Evolutionary conservation across 2,113 vertebrate species (phyloP), one percentile per base, ranked within the genome.

Genomic region (Trematomus loennbergii): DNA sequence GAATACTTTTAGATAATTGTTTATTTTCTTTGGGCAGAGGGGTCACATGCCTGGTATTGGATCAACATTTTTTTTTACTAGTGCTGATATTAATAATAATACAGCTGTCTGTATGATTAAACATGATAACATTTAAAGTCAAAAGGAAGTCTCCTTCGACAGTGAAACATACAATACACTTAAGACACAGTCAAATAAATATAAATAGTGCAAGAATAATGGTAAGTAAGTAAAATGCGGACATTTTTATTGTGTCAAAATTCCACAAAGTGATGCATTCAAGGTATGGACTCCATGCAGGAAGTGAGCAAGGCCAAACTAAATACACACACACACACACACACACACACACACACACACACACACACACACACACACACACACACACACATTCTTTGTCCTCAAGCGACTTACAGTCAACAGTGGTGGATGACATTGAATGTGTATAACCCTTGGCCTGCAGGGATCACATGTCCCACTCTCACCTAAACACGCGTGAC

Each of bases 401-500:
- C 70, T 73, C 49, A n/a, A 43, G 64, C 46, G 12, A 43, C 60
- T 20, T 81, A 75, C 75, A 84, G 72, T 80, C 75, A 53, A 60
- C 81, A 75, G 84, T 69, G 66, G 76, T 54, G 86, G 85, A 66
- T 22, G 53, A 50, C 69, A 60, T n/a, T 40, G 36, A 70, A 89
- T 86, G 86, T 86, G 75, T 63, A 16, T 87, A 85, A 87, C 86
- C 76, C 53, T 61, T 87, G 75, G 72, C 79, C 84, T 75, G 80
- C n/a, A n/a, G 74, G 68, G 88, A 83, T 90, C 89, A 79, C 75
- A 84, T 88, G 89, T 87, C 82, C 74, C 52, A 11, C 58, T 67
- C 71, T 79, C 59, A 78, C 80, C 77, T 88, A 91, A 91, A 93
- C 82, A 89, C 29, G 69, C 33, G 25, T 87, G 89, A 85, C 82